Evolutionary conservation across 2,797 vertebrate genomes (phyloP).

Genomic region (Gallinago stenura): DNA sequence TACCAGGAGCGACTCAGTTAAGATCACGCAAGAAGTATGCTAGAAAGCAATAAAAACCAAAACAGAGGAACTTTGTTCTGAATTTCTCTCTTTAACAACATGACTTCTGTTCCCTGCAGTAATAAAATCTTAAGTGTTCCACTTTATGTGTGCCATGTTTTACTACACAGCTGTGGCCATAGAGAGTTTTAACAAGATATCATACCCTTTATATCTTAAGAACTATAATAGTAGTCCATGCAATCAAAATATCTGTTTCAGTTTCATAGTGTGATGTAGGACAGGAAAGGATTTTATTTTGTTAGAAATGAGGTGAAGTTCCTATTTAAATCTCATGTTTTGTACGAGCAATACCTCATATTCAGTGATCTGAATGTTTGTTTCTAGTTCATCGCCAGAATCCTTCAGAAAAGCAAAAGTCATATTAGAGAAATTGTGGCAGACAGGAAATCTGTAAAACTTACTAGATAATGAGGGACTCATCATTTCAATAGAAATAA

Average conservation of each 20-base stretch:
- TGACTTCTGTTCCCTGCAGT: neutral
- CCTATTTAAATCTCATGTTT: neutral
- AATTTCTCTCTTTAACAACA: conserved; percentile 25
- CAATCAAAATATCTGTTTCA: neutral
- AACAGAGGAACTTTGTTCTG: conserved; percentile 38
- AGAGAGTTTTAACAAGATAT: neutral
- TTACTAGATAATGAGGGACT: neutral
- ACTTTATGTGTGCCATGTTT: conserved; percentile 4
- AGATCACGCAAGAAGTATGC: neutral
- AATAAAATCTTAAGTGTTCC: conserved; percentile 19
- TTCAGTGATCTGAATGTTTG: neutral
- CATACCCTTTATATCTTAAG: neutral
- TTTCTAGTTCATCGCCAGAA: neutral
- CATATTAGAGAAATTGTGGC: neutral
- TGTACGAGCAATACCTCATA: neutral
- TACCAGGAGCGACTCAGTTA: neutral
- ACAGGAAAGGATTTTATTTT: neutral
- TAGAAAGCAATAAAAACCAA: conserved; percentile 8
- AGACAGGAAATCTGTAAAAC: neutral
- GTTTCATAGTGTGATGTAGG: neutral
- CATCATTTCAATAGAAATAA: neutral
- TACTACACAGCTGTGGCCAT: neutral
- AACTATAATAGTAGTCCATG: neutral
- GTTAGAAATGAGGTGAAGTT: neutral
- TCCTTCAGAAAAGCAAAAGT: neutral